phyloP scores from a whole-genome alignment of 2,888 invertebrate species.

The Coenonympha glycerion region DNA sequence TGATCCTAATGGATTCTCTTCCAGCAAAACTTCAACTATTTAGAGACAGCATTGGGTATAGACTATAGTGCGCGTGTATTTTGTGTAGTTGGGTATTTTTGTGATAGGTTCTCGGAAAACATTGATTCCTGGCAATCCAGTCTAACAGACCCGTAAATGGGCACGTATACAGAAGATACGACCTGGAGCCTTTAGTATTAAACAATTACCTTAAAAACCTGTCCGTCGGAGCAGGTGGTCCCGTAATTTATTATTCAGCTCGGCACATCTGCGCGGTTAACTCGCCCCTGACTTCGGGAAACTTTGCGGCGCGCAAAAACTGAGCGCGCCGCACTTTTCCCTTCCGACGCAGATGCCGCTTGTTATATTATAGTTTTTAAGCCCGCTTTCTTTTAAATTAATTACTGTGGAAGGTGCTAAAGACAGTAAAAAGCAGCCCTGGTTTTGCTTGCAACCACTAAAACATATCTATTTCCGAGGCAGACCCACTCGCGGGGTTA shows the following conservation, averaged over 20 bases:
- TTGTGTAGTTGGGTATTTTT: too few relatives aligned
- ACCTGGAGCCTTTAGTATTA: not conserved
- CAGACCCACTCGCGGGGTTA: too few relatives aligned
- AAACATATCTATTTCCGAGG: too few relatives aligned
- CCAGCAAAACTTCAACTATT: too few relatives aligned
- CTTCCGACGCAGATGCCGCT: conserved; percentile 5
- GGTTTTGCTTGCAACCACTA: too few relatives aligned
- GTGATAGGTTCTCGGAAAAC: too few relatives aligned
- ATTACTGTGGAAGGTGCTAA: not conserved
- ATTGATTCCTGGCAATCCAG: too few relatives aligned
- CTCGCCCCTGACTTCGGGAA: conserved; percentile 18
- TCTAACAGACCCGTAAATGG: too few relatives aligned
- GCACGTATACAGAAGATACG: not conserved
- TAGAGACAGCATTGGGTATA: too few relatives aligned
- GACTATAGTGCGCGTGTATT: too few relatives aligned
- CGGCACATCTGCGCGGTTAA: conserved; percentile 18
- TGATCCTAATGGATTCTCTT: too few relatives aligned
- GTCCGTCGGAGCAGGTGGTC: conserved; percentile 12
- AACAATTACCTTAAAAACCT: conserved; percentile 1
- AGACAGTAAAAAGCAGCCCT: too few relatives aligned
- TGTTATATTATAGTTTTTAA: conserved; percentile 14
- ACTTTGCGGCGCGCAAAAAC: conserved; percentile 19
- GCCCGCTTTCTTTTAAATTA: conserved; percentile 5
- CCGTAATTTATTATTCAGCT: conserved; percentile 17
- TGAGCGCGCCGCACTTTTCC: conserved; percentile 10